A percentile compares a stretch with the other conserved stretches of the same genome.
Evolutionary conservation across 2,113 vertebrate species (phyloP).

Genomic region (Lampris megalopsis): DNA sequence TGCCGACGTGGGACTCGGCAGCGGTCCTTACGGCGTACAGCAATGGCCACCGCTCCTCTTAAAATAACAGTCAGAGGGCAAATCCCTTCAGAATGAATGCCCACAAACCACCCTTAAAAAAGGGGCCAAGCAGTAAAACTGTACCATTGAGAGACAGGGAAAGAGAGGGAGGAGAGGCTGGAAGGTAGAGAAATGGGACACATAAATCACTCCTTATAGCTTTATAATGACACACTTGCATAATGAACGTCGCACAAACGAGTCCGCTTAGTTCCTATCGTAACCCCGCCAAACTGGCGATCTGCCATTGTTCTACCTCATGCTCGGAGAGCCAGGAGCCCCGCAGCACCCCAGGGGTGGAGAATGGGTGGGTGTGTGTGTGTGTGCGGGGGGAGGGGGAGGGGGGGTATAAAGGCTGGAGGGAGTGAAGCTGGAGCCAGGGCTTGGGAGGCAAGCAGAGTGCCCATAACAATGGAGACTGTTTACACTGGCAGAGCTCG

Average conservation of each 20-base stretch:
- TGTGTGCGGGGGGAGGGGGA: background rate
- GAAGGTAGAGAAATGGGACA: conserved; percentile 52
- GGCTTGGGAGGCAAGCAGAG: background rate
- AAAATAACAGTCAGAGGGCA: conserved; percentile 68
- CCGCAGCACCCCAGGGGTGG: conserved; percentile 49
- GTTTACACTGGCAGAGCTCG: conserved; percentile 73
- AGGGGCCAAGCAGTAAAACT: conserved; percentile 44
- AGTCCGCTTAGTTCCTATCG: conserved; percentile 54
- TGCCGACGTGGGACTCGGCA: conserved; percentile 1
- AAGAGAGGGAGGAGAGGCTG: conserved; percentile 35
- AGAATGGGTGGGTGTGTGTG: background rate
- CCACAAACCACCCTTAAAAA: conserved; percentile 54
- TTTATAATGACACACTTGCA: conserved; percentile 68
- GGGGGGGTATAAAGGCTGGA: background rate
- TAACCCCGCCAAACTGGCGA: conserved; percentile 44
- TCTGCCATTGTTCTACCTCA: conserved; percentile 29
- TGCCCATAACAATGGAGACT: conserved; percentile 67
- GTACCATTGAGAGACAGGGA: conserved; percentile 30
- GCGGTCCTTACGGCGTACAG: background rate
- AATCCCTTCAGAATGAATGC: conserved; percentile 38
- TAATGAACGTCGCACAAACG: conserved; percentile 56
- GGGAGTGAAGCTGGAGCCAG: background rate
- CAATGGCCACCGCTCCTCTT: conserved; percentile 48
- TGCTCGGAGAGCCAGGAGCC: background rate
- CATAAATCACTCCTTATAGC: conserved; percentile 69